Conservation (phyloP, 2,888 invertebrate species). For the Cloeon dipterum region DNA sequence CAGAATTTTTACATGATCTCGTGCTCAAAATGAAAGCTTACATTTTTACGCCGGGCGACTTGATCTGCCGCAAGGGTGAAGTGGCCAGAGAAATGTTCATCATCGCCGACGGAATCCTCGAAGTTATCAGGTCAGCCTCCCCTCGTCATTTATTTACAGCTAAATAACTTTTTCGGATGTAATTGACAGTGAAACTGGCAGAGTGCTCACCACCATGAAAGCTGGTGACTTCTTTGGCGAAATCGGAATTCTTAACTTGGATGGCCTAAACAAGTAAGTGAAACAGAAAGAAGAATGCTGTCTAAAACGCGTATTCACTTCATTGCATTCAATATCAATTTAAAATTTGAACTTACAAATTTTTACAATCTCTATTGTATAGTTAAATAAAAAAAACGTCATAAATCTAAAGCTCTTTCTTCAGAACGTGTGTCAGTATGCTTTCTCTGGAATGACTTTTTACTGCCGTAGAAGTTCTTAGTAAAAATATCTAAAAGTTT, state of each 20-base stretch:
- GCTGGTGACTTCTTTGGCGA: constrained; percentile 96
- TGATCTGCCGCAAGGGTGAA: constrained; percentile 86
- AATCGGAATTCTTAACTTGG: constrained; percentile 87
- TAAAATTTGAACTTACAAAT: too few species aligned
- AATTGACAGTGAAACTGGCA: constrained; percentile 56
- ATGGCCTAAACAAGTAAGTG: constrained; percentile 79
- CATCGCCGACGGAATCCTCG: constrained; percentile 88
- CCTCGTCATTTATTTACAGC: background rate
- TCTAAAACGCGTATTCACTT: background rate
- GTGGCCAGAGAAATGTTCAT: constrained; percentile 96
- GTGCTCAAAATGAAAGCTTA: constrained; percentile 96
- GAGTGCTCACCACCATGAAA: constrained; percentile 85
- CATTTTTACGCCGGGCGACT: constrained; percentile 93
- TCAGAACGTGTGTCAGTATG: too few species aligned
- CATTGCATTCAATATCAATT: background rate
- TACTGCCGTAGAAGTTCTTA: too few species aligned
- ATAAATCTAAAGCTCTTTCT: too few species aligned
- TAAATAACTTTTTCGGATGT: background rate
- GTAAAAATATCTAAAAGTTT: too few species aligned
- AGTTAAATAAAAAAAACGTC: too few species aligned
- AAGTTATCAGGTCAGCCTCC: constrained; percentile 45
- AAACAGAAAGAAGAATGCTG: background rate
- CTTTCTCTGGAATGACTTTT: too few species aligned
- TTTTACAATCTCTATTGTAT: too few species aligned
- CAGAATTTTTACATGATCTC: constrained; percentile 88